Evolutionary conservation across 1,140 invertebrate species (phyloP), one percentile per base, ranked within the genome.

Genomic region (Lysiphlebus fabarum): DNA sequence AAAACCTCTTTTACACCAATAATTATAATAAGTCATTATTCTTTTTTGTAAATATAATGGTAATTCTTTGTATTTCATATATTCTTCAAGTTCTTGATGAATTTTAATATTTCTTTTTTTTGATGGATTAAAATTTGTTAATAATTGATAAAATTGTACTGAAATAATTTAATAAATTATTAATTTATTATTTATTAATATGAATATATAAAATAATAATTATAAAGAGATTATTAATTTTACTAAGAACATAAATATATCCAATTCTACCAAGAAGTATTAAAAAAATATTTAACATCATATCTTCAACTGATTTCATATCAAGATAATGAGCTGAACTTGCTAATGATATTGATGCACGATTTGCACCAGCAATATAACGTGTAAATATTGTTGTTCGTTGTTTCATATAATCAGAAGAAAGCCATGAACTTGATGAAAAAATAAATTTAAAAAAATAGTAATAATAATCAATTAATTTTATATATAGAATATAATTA

Each of bases 1-100:
- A 64, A 80, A 79, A 41, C 68, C 67, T 38, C 71, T 80, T 40
- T 74, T 78, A 33, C 71, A 77, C 5, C 71, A 72, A 48, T 78
- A 82, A 51, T 79, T 70, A 44, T 76, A 72, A 34, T 73, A 77
- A 6, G 42, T 12, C 6, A 69, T 38, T 6, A 79, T 49, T 14
- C 70, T 68, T 9, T 67, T 62, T 56, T 71, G 67, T 36, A 74
- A 65, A 5, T 53, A 33, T 6, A 38, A 17, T 0, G 76, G 67
- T 8, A 77, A 63, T 60, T 77, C 72, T 42, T 74, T 77, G 26
- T 73, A 63, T 1, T 54, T 62, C 65, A 73, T 72, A 36, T 75
- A 77, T 12, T 72, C 70, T 55, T 72, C 54, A 10, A 79, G 49
- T 56, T 78, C 75, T 38, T 72, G 64, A 0, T 72, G 48, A 14